Evolutionary conservation across 2,888 invertebrate species (phyloP), one percentile per base, ranked within the genome.

Genomic region (Salpingus planirostris): DNA sequence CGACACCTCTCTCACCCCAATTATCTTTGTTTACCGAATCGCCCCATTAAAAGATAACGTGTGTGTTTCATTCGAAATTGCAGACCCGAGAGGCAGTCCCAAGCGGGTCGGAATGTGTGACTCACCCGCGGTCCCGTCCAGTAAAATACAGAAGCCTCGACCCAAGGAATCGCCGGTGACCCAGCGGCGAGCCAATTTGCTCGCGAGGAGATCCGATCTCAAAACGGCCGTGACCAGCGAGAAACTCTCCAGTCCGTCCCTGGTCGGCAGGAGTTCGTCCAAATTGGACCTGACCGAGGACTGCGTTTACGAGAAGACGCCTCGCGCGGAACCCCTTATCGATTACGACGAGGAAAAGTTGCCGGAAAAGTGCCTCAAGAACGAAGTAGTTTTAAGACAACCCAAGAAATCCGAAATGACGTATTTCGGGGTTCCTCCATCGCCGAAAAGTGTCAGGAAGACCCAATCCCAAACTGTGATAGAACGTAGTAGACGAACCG

Each of bases 321-420:
- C 33, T n/a, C n/a, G n/a, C n/a, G n/a, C n/a, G n/a, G n/a, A n/a
- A n/a, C 18, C 18, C 5, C 5, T 8, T 6, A 6, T 18, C 5
- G 5, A 18, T 23, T 26, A 27, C 32, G 34, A 26, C 13, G 33
- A 13, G 32, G 47, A 48, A 24, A 42, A 38, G 34, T 27, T 46
- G 13, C 42, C 39, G 11, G 33, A 33, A 40, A 45, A 42, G 30
- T 46, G 42, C 27, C 27, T 39, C 15, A 21, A 29, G 26, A 50
- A 43, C 27, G 52, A 55, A 25, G 47, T 55, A 11, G 59, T 64
- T 12, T 41, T 64, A 22, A 47, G 64, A 36, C 60, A 62, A 42
- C 64, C 63, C 2, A 62, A 56, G 40, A 56, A 57, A 36, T 63
- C 63, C 1, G 62, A 64, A 51, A 60, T 64, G 62, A 58, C 60